Evolutionary conservation across 2,888 invertebrate genomes (phyloP).

Genomic region (Diloba caeruleocephala): DNA sequence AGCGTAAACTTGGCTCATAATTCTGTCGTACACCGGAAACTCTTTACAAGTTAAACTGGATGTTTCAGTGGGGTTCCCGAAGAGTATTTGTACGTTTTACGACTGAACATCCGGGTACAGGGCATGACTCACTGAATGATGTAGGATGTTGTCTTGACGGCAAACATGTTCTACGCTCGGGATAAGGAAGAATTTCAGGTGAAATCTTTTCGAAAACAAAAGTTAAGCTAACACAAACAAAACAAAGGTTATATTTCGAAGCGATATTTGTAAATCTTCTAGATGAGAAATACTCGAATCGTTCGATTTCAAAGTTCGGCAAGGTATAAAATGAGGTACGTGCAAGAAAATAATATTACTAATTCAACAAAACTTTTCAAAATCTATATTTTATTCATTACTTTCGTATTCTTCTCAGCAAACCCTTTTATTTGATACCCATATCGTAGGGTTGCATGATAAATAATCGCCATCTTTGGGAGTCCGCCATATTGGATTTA

Average conservation of each 20-base stretch:
- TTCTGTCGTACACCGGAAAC: constrained; percentile 72
- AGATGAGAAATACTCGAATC: too few relatives aligned
- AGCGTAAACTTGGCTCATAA: constrained; percentile 78
- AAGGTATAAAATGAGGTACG: too few relatives aligned
- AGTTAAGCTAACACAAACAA: constrained; percentile 9
- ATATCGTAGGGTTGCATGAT: too few relatives aligned
- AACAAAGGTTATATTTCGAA: constrained; percentile 2
- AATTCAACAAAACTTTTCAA: too few relatives aligned
- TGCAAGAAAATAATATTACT: too few relatives aligned
- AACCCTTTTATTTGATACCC: too few relatives aligned
- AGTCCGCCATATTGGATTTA: too few relatives aligned
- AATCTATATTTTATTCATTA: too few relatives aligned
- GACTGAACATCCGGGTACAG: constrained; percentile 46
- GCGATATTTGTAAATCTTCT: too few relatives aligned
- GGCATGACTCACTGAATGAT: constrained; percentile 53
- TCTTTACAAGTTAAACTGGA: constrained; percentile 76
- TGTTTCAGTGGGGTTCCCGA: constrained; percentile 69
- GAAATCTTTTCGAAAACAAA: constrained; percentile 25
- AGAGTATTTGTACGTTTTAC: constrained; percentile 72
- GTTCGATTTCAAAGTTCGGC: too few relatives aligned
- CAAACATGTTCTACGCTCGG: constrained; percentile 18
- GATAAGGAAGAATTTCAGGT: constrained; percentile 27
- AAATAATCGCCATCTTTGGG: too few relatives aligned
- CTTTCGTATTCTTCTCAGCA: too few relatives aligned
- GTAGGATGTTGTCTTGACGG: constrained; percentile 41